Percentiles rank a stretch among this genome's conserved stretches.
Conservation (phyloP, 2,113 vertebrate genomes). For the Axis porcinus region DNA sequence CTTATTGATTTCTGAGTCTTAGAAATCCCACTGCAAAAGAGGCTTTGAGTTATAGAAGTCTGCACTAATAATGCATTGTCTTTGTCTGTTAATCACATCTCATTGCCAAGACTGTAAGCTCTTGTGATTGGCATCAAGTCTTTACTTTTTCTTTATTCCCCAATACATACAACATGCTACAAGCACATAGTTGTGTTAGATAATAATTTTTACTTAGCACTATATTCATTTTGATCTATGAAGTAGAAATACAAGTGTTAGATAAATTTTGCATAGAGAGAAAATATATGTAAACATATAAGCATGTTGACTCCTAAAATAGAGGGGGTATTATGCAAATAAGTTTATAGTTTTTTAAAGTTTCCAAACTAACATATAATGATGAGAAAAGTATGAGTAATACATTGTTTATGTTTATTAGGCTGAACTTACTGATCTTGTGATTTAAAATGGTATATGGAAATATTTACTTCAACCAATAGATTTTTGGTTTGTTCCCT, state of each 20-base stretch:
- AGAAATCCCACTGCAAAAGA: neutral
- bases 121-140: neutral
- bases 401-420: neutral
- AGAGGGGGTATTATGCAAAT: neutral
- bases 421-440: neutral
- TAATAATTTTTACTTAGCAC: neutral
- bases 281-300: neutral
- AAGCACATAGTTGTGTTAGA: neutral
- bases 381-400: neutral
- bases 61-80: neutral
- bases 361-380: neutral
- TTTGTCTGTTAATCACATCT: neutral
- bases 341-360: neutral
- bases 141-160: neutral
- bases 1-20: neutral
- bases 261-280: neutral
- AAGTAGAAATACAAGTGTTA: neutral
- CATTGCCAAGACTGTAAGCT: neutral
- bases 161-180: neutral
- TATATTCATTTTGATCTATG: neutral
- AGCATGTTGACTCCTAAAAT: neutral
- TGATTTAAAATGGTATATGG: neutral
- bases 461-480: neutral
- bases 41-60: neutral
- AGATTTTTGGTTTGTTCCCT: neutral